Evolutionary conservation across 2,113 vertebrate genomes (phyloP).

Genomic region (Aphyosemion australe): DNA sequence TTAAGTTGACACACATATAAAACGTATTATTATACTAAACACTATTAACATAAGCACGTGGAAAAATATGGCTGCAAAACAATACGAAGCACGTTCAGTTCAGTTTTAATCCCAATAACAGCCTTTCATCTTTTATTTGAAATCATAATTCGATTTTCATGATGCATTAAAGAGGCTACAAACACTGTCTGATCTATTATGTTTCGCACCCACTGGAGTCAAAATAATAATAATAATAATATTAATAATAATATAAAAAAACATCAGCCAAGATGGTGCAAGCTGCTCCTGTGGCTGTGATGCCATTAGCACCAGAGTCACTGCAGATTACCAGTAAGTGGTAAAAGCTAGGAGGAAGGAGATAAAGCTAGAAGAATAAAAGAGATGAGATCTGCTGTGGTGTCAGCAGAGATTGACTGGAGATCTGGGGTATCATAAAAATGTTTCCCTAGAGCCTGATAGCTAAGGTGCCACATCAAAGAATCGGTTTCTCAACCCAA

Average conservation of each 20-base stretch:
- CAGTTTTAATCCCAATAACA: background rate
- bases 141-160: background rate
- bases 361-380: conserved; percentile 20
- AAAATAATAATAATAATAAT: no score
- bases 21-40: background rate
- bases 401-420: conserved; percentile 46
- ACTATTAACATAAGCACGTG: background rate
- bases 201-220: background rate
- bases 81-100: background rate
- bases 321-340: conserved; percentile 28
- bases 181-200: background rate
- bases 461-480: conserved; percentile 60
- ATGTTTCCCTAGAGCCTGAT: conserved; percentile 39
- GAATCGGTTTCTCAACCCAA: conserved; percentile 27
- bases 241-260: background rate
- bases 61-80: background rate
- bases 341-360: conserved; percentile 6
- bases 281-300: conserved; percentile 10
- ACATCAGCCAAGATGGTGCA: background rate
- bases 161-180: background rate
- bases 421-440: conserved; percentile 54
- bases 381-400: conserved; percentile 33
- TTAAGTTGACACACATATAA: background rate
- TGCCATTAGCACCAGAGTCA: conserved; percentile 36
- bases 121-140: background rate